Base-by-base conservation (phyloP, 37 sponge, comb jelly and placozoan genomes). In the Spongia lamella region DNA sequence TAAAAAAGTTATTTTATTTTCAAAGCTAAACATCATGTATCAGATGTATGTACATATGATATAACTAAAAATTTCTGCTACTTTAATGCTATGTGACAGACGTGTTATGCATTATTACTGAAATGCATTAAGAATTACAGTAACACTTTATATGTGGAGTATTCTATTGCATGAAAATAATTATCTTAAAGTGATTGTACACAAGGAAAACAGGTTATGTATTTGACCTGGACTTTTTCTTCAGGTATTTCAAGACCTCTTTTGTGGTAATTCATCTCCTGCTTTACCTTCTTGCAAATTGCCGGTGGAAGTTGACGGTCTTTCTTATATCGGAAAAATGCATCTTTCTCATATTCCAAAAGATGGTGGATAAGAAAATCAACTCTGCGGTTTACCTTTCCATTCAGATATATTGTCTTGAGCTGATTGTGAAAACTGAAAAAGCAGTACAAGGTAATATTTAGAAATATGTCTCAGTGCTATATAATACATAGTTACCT, bases 371-470 rank as follows among this genome's bases (percentile, higher is more conserved):
- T 3, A 17, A 75, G 64, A 24, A 34, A 75, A 33, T 75, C 76
- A 17, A 75, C 76, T 32, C 63, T 33, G 63, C 63, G 64, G n/a
- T 75, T 75, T 3, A 75, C 76, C 47, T 75, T 75, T 3, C 76
- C 76, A 75, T 75, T 61, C 16, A 75, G 63, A 43, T 63, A 20
- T 27, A 21, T 11, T 25, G 76, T 75, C 53, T 75, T 75, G 33
- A 75, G 51, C 17, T 75, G 40, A 32, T 75, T 75, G 64, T 75
- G 76, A 47, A 75, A 75, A 34, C 76, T 75, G 63, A 7, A 31
- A 11, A 55, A 7, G 13, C 14, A 17, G 16, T 52, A 52, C 14
- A 14, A 52, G 16, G 17, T 52, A 19, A 52, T 19, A 52, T 52
- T 19, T 52, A 52, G 53, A 14, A 52, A 17, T 14, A 14, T 19